Base-by-base conservation (phyloP, 2,888 invertebrate species). In the Camptogramma bilineatum region DNA sequence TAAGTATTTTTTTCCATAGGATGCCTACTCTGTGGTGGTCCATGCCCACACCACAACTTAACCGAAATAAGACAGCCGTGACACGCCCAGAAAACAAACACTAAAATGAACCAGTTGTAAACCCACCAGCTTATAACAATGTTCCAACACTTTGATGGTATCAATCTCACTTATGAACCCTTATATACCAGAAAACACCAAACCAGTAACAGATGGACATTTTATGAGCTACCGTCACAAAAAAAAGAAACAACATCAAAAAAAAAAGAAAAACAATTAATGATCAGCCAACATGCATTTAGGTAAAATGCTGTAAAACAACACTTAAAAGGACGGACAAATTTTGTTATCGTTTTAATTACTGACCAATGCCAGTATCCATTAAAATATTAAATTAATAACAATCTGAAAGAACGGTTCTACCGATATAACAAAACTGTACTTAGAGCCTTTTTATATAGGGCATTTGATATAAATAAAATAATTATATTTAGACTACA, bases 241-340 rank as follows among this genome's bases (percentile, higher is more conserved):
- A 10, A 10, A 13, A 4, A 8, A 8, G 5, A 5, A 13, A 13
- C 0, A 39, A 39, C 13, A 39, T 13, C 2, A 3, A 39, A 39
- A 13, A 10, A 10, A 13, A 4, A 8, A 8, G 5, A 5, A 13
- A 39, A 18, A 2, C 9, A 47, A 18, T 47, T 17, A 18, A 5
- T 21, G 21, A 28, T 34, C 34, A 56, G 34, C 47, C 31, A 55
- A 19, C 62, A 51, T 54, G 55, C 62, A 51, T 9, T 42, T 42
- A 53, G 10, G 10, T 39, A 24, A 46, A 44, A 46, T 16, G 51
- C 48, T 62, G 47, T n/a, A 48, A 57, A 50, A 57, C 51, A 52
- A 57, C 62, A 58, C 13, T 19, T 44, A 62, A 62, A 47, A 52
- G 50, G 57, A 59, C 53, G 9, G 42, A 66, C 54, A 54, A 31